Percentiles rank a stretch among this genome's conserved stretches.
Conservation (phyloP, 2,888 invertebrate genomes). For the Sminthurinus aureus region DNA sequence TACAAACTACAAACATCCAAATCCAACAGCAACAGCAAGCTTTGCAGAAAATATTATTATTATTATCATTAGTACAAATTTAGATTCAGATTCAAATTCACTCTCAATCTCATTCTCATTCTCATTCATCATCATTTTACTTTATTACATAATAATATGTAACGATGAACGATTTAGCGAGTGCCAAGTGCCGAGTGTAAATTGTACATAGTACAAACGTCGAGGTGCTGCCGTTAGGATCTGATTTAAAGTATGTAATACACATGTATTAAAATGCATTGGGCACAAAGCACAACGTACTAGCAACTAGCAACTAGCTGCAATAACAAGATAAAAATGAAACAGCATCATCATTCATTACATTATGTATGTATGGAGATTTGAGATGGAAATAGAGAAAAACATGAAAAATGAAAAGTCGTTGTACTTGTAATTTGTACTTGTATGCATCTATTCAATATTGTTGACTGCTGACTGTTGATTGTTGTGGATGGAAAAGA, state of each 20-base stretch:
- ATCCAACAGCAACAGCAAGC: not conserved
- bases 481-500: no score
- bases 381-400: no score
- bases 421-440: no score
- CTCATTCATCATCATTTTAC: not conserved
- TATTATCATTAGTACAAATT: not conserved
- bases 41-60: not conserved
- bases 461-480: no score
- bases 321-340: no score
- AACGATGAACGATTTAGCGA: not conserved
- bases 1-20: no score
- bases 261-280: not conserved
- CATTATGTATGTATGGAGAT: no score
- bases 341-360: no score
- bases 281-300: not conserved
- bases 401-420: no score
- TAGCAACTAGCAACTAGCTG: no score
- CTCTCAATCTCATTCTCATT: not conserved
- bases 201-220: no score
- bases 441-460: no score
- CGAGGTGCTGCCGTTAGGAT: not conserved
- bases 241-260: not conserved
- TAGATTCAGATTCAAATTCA: not conserved
- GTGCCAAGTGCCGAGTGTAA: not conserved
- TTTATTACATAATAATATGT: not conserved